Evolutionary conservation across 2,113 vertebrate genomes (phyloP).

Genomic region (Rhinogobius similis): DNA sequence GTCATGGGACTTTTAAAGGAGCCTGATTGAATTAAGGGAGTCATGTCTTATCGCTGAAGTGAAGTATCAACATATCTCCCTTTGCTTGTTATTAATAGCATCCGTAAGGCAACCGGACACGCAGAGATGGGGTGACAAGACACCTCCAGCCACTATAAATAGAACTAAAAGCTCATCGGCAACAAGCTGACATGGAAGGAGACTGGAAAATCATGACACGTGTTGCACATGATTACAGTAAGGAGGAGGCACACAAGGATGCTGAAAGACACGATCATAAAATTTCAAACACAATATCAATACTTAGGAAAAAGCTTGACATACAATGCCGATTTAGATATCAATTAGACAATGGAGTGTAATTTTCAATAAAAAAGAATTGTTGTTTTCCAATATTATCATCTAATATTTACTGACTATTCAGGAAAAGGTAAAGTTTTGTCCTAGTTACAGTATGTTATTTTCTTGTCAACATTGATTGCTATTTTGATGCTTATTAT

Average conservation of each 20-base stretch:
- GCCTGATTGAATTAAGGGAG: slow-evolving; percentile 71
- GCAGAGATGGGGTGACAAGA: slow-evolving; percentile 66
- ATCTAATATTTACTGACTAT: too few species aligned
- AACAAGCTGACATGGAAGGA: slow-evolving; percentile 23
- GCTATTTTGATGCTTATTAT: too few species aligned
- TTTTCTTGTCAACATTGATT: too few species aligned
- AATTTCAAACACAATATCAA: too few species aligned
- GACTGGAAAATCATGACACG: slow-evolving; percentile 35
- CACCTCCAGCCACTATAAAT: slow-evolving; percentile 66
- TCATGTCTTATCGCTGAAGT: slow-evolving; percentile 57
- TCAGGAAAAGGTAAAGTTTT: too few species aligned
- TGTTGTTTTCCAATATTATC: too few species aligned
- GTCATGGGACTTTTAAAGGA: slow-evolving; percentile 40
- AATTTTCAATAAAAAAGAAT: too few species aligned
- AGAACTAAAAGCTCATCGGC: slow-evolving; percentile 42
- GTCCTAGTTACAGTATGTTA: too few species aligned
- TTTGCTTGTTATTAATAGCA: slow-evolving; percentile 70
- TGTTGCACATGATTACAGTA: slow-evolving; percentile 23
- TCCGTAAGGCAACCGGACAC: slow-evolving; percentile 72
- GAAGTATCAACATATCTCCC: slow-evolving; percentile 54
- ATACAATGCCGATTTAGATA: too few species aligned
- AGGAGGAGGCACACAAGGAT: background rate
- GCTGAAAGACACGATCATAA: background rate
- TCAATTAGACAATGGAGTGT: too few species aligned
- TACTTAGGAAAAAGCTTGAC: too few species aligned